Percentiles rank a stretch among this genome's conserved stretches.
phyloP scores from a whole-genome alignment of 2,797 vertebrate genomes.

The Arctocebus calabarensis region DNA sequence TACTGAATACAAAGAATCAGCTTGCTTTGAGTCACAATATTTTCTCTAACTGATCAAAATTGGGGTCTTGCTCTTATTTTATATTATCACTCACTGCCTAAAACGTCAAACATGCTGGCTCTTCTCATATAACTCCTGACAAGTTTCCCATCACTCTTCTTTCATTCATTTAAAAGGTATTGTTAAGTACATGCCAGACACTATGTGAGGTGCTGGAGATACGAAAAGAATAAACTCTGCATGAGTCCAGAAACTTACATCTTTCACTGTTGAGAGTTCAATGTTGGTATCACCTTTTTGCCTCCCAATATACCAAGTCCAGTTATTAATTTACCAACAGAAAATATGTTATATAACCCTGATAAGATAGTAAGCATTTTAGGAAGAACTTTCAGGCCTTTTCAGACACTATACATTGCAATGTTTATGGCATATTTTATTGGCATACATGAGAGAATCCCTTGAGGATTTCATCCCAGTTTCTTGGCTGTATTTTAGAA shows the following conservation, averaged over 20 bases:
- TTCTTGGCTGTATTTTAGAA: neutral
- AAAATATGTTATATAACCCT: neutral
- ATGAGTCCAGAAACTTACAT: neutral
- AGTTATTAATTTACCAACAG: neutral
- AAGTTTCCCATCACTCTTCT: neutral
- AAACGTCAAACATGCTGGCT: neutral
- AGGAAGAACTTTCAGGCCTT: slow-evolving; percentile 11
- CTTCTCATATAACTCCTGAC: neutral
- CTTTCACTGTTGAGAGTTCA: neutral
- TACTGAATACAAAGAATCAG: neutral
- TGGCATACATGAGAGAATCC: neutral
- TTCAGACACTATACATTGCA: neutral
- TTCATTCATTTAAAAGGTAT: slow-evolving; percentile 12
- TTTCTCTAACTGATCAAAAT: slow-evolving; percentile 29
- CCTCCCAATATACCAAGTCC: neutral
- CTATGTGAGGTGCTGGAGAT: neutral
- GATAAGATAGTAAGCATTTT: neutral
- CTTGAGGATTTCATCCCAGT: slow-evolving; percentile 40
- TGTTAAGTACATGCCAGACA: neutral
- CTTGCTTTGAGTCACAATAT: neutral
- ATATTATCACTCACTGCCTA: neutral
- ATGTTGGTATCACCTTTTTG: neutral
- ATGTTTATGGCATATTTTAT: slow-evolving; percentile 20
- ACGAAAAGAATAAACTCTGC: neutral
- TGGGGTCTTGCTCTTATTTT: neutral